Conservation (phyloP, 2,888 invertebrate species). For the Platerodrilus igneus region DNA sequence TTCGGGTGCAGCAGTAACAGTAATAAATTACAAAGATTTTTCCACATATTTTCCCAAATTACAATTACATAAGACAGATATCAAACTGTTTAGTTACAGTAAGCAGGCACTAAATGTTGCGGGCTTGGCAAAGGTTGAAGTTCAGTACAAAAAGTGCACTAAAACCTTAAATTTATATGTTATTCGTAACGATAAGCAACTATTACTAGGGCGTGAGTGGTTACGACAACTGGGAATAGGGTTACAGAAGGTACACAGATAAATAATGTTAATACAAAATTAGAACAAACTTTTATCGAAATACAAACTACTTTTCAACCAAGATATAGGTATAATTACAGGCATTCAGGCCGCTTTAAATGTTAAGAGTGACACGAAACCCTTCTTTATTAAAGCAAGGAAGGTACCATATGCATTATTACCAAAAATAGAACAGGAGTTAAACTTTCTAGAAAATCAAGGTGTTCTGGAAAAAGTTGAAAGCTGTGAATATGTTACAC, state of each 20-base stretch:
- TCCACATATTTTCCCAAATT: not conserved
- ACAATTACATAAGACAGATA: not conserved
- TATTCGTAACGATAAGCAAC: not conserved
- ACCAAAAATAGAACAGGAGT: not conserved
- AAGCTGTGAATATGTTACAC: not conserved
- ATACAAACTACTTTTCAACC: not conserved
- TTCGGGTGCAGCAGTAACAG: not conserved
- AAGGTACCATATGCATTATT: conserved; percentile 2
- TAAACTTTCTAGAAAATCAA: not conserved
- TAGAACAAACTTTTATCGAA: conserved; percentile 1
- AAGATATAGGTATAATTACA: conserved; percentile 2
- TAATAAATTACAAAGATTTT: not conserved
- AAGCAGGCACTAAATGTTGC: too few relatives aligned
- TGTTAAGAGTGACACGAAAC: conserved; percentile 14
- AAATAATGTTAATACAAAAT: conserved; percentile 2
- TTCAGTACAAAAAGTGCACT: too few relatives aligned
- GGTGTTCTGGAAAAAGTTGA: conserved; percentile 2
- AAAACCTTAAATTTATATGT: conserved; percentile 2
- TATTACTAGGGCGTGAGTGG: conserved; percentile 2
- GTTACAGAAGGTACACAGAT: too few relatives aligned
- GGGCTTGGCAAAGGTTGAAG: too few relatives aligned
- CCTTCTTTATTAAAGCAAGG: conserved; percentile 21
- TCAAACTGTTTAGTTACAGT: not conserved
- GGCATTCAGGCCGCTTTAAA: not conserved
- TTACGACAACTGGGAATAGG: not conserved